Conservation (phyloP, 2,113 vertebrate genomes). For the Lutjanus erythropterus region DNA sequence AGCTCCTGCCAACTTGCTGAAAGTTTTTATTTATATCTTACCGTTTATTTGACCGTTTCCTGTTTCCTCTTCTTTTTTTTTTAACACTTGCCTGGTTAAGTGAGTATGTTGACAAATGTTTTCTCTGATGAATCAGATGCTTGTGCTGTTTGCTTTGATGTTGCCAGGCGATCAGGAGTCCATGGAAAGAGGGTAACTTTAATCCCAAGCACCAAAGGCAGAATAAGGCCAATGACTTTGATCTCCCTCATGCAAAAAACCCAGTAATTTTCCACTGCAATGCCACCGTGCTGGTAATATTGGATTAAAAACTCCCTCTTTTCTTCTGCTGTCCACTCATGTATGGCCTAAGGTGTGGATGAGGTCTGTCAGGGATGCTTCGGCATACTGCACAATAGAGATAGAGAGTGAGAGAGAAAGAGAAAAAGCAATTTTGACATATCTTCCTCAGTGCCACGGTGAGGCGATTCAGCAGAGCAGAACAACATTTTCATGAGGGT, state of each 20-base stretch:
- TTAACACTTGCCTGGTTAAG: conserved; percentile 37
- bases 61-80: conserved; percentile 17
- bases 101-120: conserved; percentile 67
- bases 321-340: conserved; percentile 81
- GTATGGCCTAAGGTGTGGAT: conserved; percentile 73
- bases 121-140: conserved; percentile 68
- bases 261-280: conserved; percentile 78
- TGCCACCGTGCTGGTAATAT: conserved; percentile 77
- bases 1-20: conserved; percentile 63
- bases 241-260: conserved; percentile 78
- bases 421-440: conserved; percentile 56
- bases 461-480: conserved; percentile 28
- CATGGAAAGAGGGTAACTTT: conserved; percentile 70
- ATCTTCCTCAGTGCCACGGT: conserved; percentile 18
- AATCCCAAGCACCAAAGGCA: conserved; percentile 76
- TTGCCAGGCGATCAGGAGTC: conserved; percentile 63
- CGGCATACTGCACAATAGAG: conserved; percentile 65
- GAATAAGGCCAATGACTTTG: conserved; percentile 80
- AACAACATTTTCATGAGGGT: conserved; percentile 15
- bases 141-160: conserved; percentile 76
- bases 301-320: conserved; percentile 77
- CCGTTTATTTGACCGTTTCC: conserved; percentile 47
- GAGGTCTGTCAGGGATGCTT: conserved; percentile 63
- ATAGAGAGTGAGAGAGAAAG: conserved; percentile 53
- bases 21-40: conserved; percentile 71